Base-by-base conservation (phyloP, 1,140 invertebrate genomes). In the Drosophila tsacasi region DNA sequence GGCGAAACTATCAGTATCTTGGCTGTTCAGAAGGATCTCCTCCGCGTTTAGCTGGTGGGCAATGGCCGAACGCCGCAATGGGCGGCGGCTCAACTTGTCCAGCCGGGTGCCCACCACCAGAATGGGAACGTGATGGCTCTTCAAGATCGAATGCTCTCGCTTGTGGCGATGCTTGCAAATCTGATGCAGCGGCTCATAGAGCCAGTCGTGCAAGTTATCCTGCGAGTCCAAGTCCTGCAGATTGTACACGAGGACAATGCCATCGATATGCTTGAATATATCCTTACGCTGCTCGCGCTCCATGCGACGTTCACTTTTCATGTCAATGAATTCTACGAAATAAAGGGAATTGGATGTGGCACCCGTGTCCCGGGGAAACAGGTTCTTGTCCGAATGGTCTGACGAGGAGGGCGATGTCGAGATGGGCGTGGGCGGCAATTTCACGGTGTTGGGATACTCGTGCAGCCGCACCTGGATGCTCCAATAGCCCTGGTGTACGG, bases 281-380 rank as follows among this genome's bases (percentile, higher is more conserved):
- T 49, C 39, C 40, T 77, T 62, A 17, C 80, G 54, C 15, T 72
- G 54, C 17, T 46, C 47, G 27, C 60, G 69, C 1, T 63, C 19
- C 60, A 76, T 52, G n/a, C 63, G 75, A 27, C 60, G 5, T 12
- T 66, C 27, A 13, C 67, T 77, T 12, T 76, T 83, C 2, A 80
- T 15, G 61, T 86, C 80, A n/a, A 77, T 76, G 12, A 86, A 87
- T 39, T 86, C 83, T 15, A 86, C 76, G 25, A 86, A 86, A 37
- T 87, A 80, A 19, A 87, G 47, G 21, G 67, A 69, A 7, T 83
- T 30, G 9, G 40, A 57, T 5, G 40, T 27, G n/a, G 17, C 30
- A 2, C 25, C 35, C n/a, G 30, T 15, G 6, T 17, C 21, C 13
- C 19, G 27, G 0, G 32, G n/a, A 17, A 63, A 61, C 12, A 12